Evolutionary conservation across 2,797 vertebrate genomes (phyloP).

Genomic region (Myoxocephalus aenaeus): DNA sequence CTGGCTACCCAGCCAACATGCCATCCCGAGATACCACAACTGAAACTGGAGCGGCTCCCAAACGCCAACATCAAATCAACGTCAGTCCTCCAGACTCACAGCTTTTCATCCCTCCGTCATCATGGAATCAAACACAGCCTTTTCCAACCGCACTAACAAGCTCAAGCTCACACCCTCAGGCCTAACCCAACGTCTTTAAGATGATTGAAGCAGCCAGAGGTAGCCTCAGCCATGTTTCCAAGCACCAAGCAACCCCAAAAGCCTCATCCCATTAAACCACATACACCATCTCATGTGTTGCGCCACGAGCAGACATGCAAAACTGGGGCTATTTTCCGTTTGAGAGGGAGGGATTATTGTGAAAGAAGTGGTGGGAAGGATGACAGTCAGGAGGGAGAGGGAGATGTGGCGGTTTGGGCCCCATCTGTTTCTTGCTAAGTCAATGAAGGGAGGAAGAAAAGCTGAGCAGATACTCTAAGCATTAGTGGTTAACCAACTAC

Average conservation of each 20-base stretch:
- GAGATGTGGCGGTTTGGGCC: slow-evolving; percentile 52
- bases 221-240: slow-evolving; percentile 72
- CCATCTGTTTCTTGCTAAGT: slow-evolving; percentile 83
- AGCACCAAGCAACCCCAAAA: slow-evolving; percentile 68
- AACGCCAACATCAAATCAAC: slow-evolving; percentile 53
- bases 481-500: slow-evolving; percentile 87
- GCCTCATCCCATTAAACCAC: slow-evolving; percentile 77
- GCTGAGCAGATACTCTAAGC: slow-evolving; percentile 80
- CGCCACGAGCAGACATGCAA: slow-evolving; percentile 73
- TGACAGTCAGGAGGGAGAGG: slow-evolving; percentile 45
- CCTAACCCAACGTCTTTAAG: slow-evolving; percentile 56
- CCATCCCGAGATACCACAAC: slow-evolving; percentile 37
- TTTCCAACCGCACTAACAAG: slow-evolving; percentile 71
- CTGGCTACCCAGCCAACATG: slow-evolving; percentile 23
- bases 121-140: slow-evolving; percentile 45
- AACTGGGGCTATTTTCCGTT: slow-evolving; percentile 77
- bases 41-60: slow-evolving; percentile 38
- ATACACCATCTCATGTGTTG: slow-evolving; percentile 69
- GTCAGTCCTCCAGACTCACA: slow-evolving; percentile 47
- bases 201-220: slow-evolving; percentile 65
- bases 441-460: slow-evolving; percentile 75
- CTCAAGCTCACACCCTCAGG: slow-evolving; percentile 62
- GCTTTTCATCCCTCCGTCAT: slow-evolving; percentile 62
- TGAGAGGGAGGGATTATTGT: slow-evolving; percentile 76
- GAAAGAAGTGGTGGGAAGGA: slow-evolving; percentile 68